Base-by-base conservation (phyloP, 2,888 invertebrate genomes). In the Campopleginae sp. region DNA sequence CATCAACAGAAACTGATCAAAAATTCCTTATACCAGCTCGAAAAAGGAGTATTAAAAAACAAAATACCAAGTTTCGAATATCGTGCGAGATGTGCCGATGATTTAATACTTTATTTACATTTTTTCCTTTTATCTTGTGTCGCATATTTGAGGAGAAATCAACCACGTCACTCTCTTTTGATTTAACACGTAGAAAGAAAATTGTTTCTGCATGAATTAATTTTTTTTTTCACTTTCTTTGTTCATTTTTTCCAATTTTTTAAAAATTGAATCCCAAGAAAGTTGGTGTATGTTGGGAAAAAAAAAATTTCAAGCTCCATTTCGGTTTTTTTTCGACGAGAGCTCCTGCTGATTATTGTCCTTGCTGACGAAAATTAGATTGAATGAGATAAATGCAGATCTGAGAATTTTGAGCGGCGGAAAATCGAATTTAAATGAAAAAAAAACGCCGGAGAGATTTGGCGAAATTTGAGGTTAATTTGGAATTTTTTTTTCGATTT, bases 1-100 rank as follows among this genome's bases (percentile, higher is more conserved):
- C 72, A 58, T 82, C 66, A 58, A 72, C 72, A 66, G 65, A 77
- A 58, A 38, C 58, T 82, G 54, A 78, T 82, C 19, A 58, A 66
- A 66, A 78, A 66, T 78, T 65, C 66, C 51, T 48, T 65, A 63
- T 77, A 42, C 51, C 38, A 77, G 71, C 66, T 44, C 46, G 51
- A 31, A 54, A 72, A 27, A 72, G 33, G n/a, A 72, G 8, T 65
- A 58, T 61, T 44, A 31, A 33, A 71, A 31, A 71, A 33, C 61
- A 33, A 38, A 38, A 23, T 8, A n/a, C 42, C 14, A 27, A 61
- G 19, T 58, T 19, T 78, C 46, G 44, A 51, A 70, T 82, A 76
- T 71, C 51, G 63, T 61, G 54, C 51, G 42, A 17, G 54, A 58
- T 14, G 23, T 12, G 27, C 38, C 51, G 31, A 63, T 65, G 48